Conservation (phyloP, 2,888 invertebrate genomes). For the Ectemnius continuus region DNA sequence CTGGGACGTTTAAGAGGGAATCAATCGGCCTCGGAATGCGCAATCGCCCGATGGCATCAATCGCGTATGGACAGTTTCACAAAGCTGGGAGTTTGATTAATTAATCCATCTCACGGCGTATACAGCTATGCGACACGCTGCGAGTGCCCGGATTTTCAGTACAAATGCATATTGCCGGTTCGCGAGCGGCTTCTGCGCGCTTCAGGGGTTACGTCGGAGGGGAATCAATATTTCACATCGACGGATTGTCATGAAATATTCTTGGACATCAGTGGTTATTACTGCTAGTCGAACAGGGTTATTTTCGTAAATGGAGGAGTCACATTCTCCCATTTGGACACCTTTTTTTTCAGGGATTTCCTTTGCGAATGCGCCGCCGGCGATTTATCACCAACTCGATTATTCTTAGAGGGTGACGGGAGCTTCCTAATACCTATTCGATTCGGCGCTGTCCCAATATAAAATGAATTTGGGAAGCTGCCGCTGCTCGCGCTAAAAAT, state of each 20-base stretch:
- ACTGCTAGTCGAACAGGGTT: constrained; percentile 54
- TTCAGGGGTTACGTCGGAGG: constrained; percentile 53
- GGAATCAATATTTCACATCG: constrained; percentile 68
- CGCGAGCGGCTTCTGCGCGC: constrained; percentile 38
- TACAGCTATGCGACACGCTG: constrained; percentile 56
- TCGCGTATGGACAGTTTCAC: constrained; percentile 60
- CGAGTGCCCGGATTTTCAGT: constrained; percentile 64
- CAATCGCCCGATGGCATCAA: constrained; percentile 54
- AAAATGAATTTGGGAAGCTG: not conserved
- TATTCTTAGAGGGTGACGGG: constrained; percentile 31
- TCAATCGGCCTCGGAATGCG: constrained; percentile 36
- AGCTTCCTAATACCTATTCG: constrained; percentile 9
- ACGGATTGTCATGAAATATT: constrained; percentile 71
- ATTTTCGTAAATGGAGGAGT: constrained; percentile 48
- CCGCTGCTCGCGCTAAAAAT: not conserved
- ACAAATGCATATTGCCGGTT: constrained; percentile 65
- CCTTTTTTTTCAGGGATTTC: constrained; percentile 28
- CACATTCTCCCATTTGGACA: constrained; percentile 26
- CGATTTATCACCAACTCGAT: constrained; percentile 42
- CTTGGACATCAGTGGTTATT: constrained; percentile 70
- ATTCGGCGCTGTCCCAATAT: constrained; percentile 14
- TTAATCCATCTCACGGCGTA: constrained; percentile 67
- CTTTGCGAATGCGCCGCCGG: constrained; percentile 28
- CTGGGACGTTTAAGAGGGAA: constrained; percentile 13
- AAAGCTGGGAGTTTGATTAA: constrained; percentile 64